Evolutionary conservation across 2,797 vertebrate species (phyloP).

Genomic region (Macropodus opercularis): DNA sequence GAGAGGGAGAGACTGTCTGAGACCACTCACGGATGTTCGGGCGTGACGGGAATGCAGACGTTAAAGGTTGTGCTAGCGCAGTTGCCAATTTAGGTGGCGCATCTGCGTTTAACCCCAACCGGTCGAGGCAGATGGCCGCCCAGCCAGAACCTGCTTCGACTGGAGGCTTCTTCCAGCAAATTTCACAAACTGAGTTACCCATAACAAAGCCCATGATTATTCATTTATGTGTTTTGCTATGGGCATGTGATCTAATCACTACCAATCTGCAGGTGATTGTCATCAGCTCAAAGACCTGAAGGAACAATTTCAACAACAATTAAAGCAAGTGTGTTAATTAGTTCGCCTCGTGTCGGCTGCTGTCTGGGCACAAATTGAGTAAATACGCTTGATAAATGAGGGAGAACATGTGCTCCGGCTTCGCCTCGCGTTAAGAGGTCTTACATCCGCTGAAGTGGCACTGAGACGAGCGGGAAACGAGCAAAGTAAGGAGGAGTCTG

Average conservation of each 20-base stretch:
- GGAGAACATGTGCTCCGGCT: not conserved
- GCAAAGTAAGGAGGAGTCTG: not conserved
- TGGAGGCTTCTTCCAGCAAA: no score
- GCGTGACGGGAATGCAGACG: constrained; percentile 33
- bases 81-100: no score
- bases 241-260: constrained; percentile 50
- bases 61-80: no score
- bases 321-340: constrained; percentile 37
- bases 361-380: constrained; percentile 6
- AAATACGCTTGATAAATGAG: constrained; percentile 18
- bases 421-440: constrained; percentile 27
- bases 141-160: no score
- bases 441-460: constrained; percentile 14
- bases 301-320: constrained; percentile 43
- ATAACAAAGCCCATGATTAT: constrained; percentile 45
- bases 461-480: constrained; percentile 3
- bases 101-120: no score
- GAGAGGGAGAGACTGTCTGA: constrained; percentile 3
- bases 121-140: no score
- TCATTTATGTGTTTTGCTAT: constrained; percentile 22
- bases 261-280: constrained; percentile 55
- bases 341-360: constrained; percentile 15
- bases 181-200: constrained; percentile 30
- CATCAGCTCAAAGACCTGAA: constrained; percentile 47
- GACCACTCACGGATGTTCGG: constrained; percentile 40